Base-by-base conservation (phyloP, 2,888 invertebrate genomes). In the Eupsilia transversa region DNA sequence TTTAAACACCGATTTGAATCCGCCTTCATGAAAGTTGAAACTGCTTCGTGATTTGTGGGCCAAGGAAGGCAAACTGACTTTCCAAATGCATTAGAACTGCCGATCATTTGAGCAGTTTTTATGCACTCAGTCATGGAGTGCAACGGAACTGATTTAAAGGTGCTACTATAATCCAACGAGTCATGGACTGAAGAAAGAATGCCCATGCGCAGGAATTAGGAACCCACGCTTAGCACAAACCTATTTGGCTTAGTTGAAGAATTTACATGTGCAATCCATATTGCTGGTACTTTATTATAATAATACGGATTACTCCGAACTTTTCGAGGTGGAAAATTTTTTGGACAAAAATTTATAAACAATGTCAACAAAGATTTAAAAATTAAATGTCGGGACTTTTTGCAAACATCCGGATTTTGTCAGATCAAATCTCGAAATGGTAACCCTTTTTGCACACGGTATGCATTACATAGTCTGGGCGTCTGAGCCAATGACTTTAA, bases 81-180 rank as follows among this genome's bases (percentile, higher is more conserved):
- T 20, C 33, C 3, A 12, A 56, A 9, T 59, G 33, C 20, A 38
- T 38, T 10, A 33, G 35, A 35, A 57, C 23, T 46, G n/a, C 4
- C 6, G 7, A 57, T 54, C 33, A 12, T 27, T 33, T 33, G n/a
- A 23, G n/a, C 38, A 33, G 75, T 75, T 75, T 56, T 30, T 46
- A n/a, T 54, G 35, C n/a, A 56, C 54, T 17, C 17, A 46, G n/a
- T n/a, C 30, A n/a, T 1, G 30, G 6, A 30, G 17, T 27, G 54
- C 27, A 27, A 27, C 30, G 7, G 30, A 56, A 30, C 30, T 56
- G 17, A 17, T 54, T 14, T 52, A 52, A n/a, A 12, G n/a, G 5
- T 54, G 52, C 6, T 5, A 27, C 7, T 20, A 17, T 9, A 49
- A 6, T 14, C 17, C 14, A 27, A 54, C 27, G 17, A 30, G 27